phyloP scores from a whole-genome alignment of 2,113 vertebrate species.

The Paedocypris sp. region DNA sequence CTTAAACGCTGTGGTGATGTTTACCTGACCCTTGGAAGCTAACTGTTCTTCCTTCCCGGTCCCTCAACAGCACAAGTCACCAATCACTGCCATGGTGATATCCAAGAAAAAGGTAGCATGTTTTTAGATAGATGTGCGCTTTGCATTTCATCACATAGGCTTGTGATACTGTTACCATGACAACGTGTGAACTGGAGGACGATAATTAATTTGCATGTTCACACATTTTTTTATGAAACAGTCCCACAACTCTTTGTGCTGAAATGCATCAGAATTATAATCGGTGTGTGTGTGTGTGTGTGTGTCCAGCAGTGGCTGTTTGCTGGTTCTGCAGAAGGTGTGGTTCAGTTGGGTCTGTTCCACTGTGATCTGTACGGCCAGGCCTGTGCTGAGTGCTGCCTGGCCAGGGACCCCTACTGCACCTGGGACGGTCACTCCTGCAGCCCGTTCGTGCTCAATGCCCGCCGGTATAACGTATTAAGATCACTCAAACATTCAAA shows the following conservation, averaged over 20 bases:
- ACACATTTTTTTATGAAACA: conserved; percentile 9
- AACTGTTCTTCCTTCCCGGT: conserved; percentile 17
- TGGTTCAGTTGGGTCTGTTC: conserved; percentile 64
- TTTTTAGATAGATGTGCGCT: conserved; percentile 25
- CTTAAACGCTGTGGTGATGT: background rate
- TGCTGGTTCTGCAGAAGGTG: conserved; percentile 63
- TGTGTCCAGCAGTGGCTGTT: conserved; percentile 62
- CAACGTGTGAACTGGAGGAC: conserved; percentile 23
- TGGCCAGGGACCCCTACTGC: conserved; percentile 69
- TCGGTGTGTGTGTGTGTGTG: conserved; percentile 6
- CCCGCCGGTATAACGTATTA: conserved; percentile 51
- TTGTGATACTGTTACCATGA: conserved; percentile 27
- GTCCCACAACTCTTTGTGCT: background rate
- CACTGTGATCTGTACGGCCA: conserved; percentile 71
- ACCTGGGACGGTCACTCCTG: conserved; percentile 71
- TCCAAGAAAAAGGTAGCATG: conserved; percentile 68
- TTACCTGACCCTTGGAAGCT: background rate
- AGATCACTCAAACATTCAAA: background rate
- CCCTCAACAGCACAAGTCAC: conserved; percentile 58
- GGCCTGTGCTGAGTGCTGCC: conserved; percentile 68
- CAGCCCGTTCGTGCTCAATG: conserved; percentile 62
- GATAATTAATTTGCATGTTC: conserved; percentile 26
- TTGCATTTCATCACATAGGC: no score
- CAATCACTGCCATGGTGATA: conserved; percentile 63
- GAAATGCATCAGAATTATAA: background rate